phyloP scores from a whole-genome alignment of 2,113 vertebrate genomes.

The Microcebus jonahi region DNA sequence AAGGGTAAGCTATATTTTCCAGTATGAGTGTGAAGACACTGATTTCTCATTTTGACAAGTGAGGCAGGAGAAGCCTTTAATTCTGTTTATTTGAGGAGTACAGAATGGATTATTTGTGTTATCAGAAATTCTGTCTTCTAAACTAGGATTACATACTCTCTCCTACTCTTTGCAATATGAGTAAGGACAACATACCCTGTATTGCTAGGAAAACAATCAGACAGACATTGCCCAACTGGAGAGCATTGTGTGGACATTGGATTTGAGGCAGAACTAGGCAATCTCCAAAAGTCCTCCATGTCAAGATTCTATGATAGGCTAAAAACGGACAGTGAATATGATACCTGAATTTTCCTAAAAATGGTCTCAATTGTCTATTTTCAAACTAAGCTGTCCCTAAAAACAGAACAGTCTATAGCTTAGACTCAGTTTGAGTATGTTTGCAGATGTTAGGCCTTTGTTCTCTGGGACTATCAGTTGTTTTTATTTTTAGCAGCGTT shows the following conservation, averaged over 20 bases:
- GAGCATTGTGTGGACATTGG: neutral
- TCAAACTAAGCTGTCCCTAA: neutral
- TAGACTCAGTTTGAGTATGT: neutral
- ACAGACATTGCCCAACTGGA: neutral
- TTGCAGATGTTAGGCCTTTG: neutral
- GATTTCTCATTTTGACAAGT: neutral
- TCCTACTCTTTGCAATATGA: neutral
- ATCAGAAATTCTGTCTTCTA: neutral
- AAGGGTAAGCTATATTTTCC: neutral
- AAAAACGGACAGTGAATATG: neutral
- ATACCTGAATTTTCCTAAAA: neutral
- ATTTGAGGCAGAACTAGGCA: neutral
- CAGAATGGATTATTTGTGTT: neutral
- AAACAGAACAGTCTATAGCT: neutral
- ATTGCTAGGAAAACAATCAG: neutral
- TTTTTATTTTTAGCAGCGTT: slow-evolving; percentile 10
- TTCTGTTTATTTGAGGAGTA: neutral
- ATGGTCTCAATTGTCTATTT: neutral
- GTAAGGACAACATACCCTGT: neutral
- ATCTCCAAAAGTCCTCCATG: neutral
- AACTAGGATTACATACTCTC: neutral
- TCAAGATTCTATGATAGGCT: neutral
- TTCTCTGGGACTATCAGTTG: neutral
- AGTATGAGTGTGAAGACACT: neutral
- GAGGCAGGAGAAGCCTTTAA: neutral